Percentiles rank a stretch among this genome's conserved stretches.
Conservation (phyloP, 2,797 vertebrate species). For the Sternotherus odoratus region DNA sequence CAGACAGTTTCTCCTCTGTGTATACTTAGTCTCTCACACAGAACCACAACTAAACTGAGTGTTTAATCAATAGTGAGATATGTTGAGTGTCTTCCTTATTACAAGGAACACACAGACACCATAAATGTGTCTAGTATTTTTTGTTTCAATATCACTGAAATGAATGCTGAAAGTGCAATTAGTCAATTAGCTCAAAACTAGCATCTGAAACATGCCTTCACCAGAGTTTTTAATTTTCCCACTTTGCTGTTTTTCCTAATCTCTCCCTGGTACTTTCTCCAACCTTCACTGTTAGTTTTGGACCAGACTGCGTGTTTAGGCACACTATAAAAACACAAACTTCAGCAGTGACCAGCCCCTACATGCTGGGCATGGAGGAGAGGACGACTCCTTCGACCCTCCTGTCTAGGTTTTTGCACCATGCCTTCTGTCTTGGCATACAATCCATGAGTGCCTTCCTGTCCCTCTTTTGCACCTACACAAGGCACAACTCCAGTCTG, state of each 20-base stretch:
- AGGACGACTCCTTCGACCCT: background rate
- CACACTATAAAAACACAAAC: background rate
- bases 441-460: background rate
- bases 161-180: background rate
- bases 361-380: background rate
- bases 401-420: background rate
- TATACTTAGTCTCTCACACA: background rate
- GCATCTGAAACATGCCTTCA: background rate
- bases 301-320: background rate
- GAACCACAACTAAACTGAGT: background rate
- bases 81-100: background rate
- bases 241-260: background rate
- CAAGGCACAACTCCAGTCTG: background rate
- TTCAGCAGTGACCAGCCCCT: background rate
- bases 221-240: background rate
- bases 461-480: background rate
- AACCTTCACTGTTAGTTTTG: background rate
- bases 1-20: background rate
- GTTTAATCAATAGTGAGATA: background rate
- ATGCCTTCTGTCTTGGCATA: background rate
- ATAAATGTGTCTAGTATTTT: background rate
- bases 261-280: background rate
- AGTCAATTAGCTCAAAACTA: background rate
- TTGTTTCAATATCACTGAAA: background rate
- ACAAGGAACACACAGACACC: background rate